Percentiles rank a stretch among this genome's conserved stretches.
phyloP scores from a whole-genome alignment of 30 jellyfish, hydroid and myxozoan genomes.

The Mastigias papua region DNA sequence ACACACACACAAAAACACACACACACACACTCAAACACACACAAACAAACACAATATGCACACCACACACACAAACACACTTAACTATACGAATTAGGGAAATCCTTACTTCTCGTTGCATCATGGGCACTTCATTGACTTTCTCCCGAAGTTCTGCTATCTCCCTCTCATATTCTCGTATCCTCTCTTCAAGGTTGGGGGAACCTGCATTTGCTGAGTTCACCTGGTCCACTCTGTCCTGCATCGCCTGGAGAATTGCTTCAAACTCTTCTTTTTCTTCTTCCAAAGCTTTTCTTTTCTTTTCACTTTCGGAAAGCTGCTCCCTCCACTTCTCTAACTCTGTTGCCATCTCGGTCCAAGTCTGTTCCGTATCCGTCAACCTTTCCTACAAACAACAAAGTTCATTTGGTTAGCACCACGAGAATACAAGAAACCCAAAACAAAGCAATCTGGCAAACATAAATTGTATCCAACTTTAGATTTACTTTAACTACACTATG shows the following conservation, averaged over 20 bases:
- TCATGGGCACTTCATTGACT: constrained; percentile 32
- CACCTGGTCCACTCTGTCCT: constrained; percentile 58
- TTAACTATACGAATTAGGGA: neutral
- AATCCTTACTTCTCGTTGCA: constrained; percentile 49
- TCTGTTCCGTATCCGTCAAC: constrained; percentile 13
- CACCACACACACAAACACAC: neutral
- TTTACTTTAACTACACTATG: too few species aligned
- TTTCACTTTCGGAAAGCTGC: neutral
- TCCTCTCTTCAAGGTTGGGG: constrained; percentile 9
- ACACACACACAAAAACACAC: too few species aligned
- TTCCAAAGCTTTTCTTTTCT: constrained; percentile 1
- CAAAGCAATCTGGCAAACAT: neutral
- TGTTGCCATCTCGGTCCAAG: constrained; percentile 8
- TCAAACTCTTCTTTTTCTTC: constrained; percentile 36
- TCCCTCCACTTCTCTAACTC: neutral
- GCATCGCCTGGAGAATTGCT: constrained; percentile 43
- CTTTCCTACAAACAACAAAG: neutral
- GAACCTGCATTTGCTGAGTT: constrained; percentile 26
- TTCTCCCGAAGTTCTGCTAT: constrained; percentile 9
- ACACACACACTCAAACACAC: too few species aligned
- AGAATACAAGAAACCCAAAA: too few species aligned
- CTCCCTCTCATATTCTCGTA: too few species aligned
- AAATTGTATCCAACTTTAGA: neutral
- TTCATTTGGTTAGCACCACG: neutral
- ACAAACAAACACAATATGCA: neutral